These are phyloP conservation scores for Pseudolycoriella hygida DNA, from an alignment of 2,888 invertebrate genomes.

Conservation along the genomic window DNA sequence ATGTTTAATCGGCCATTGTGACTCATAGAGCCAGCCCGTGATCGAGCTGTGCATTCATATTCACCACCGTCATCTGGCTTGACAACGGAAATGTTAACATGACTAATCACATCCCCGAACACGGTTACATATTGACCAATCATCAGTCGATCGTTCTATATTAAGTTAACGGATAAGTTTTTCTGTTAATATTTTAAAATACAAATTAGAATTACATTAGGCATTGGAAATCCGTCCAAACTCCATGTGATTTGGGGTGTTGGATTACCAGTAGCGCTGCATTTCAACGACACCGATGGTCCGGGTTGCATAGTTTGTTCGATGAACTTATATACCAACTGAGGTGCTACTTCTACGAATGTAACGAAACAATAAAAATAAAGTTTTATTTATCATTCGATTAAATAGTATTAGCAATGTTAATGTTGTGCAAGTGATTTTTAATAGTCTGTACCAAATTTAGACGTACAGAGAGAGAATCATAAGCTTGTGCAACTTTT, in stretches of 20 bases:
- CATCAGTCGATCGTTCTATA: conserved; percentile 50
- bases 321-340: conserved; percentile 55
- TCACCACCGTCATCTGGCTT: conserved; percentile 81
- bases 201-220: conserved; percentile 26
- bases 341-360: conserved; percentile 51
- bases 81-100: conserved; percentile 72
- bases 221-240: conserved; percentile 52
- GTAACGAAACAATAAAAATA: too few relatives aligned
- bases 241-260: conserved; percentile 62
- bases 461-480: too few relatives aligned
- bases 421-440: too few relatives aligned
- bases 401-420: too few relatives aligned
- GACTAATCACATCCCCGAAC: conserved; percentile 80
- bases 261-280: conserved; percentile 58
- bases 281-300: conserved; percentile 58
- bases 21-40: conserved; percentile 55
- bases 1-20: conserved; percentile 79
- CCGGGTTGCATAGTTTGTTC: conserved; percentile 63
- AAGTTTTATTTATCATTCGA: too few relatives aligned
- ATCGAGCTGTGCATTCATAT: conserved; percentile 65
- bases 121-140: conserved; percentile 82
- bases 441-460: too few relatives aligned
- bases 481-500: too few relatives aligned
- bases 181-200: not conserved
- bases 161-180: conserved; percentile 5